A percentile compares a stretch with the other conserved stretches of the same genome.
phyloP scores from a whole-genome alignment of 2,797 vertebrate species.

The Aulostomus chinensis region DNA sequence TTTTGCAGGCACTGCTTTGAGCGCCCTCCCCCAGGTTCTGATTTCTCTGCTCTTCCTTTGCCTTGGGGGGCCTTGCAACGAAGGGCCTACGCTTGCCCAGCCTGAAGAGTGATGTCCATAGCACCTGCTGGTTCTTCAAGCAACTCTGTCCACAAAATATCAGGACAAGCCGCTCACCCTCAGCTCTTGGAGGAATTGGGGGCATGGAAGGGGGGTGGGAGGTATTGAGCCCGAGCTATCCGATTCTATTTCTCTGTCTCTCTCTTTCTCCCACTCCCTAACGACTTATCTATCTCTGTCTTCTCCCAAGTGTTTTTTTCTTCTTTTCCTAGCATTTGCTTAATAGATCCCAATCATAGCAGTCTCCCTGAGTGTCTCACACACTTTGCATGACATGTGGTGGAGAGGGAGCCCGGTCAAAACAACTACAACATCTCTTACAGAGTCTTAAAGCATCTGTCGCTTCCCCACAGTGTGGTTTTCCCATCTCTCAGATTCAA shows the following conservation, averaged over 20 bases:
- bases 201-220: conserved; percentile 73
- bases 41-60: conserved; percentile 88
- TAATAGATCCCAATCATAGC: conserved; percentile 80
- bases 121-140: conserved; percentile 88
- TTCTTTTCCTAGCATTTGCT: conserved; percentile 71
- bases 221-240: conserved; percentile 78
- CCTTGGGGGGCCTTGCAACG: conserved; percentile 84
- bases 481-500: conserved; percentile 75
- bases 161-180: conserved; percentile 85
- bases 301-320: conserved; percentile 65
- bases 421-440: conserved; percentile 53
- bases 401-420: conserved; percentile 77
- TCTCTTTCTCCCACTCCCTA: conserved; percentile 69
- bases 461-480: conserved; percentile 71
- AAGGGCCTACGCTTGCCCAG: conserved; percentile 82
- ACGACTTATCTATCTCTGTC: conserved; percentile 75
- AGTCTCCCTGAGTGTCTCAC: conserved; percentile 68
- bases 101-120: conserved; percentile 87
- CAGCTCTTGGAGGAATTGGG: conserved; percentile 81
- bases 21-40: conserved; percentile 85
- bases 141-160: conserved; percentile 86
- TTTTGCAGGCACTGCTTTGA: conserved; percentile 81
- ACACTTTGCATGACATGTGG: conserved; percentile 87
- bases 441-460: conserved; percentile 78
- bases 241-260: conserved; percentile 83